phyloP scores from a whole-genome alignment of 2,888 invertebrate genomes.

The Diaprepes abbreviatus region DNA sequence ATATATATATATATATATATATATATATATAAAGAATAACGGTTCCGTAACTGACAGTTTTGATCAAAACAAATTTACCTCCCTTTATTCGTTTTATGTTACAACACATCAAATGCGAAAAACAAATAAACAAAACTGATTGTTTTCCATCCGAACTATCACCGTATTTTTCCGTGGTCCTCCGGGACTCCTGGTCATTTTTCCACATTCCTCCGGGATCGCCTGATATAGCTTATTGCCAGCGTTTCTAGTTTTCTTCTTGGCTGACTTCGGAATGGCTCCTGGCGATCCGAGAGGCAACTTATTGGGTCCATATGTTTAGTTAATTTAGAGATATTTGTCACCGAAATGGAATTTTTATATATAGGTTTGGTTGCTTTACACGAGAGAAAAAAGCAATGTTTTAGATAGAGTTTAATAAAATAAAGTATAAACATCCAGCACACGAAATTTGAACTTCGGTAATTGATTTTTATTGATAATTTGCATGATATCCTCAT shows the following conservation, averaged over 20 bases:
- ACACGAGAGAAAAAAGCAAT: no score
- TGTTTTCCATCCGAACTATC: slow-evolving; percentile 46
- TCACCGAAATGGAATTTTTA: slow-evolving; percentile 35
- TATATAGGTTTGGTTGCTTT: background rate
- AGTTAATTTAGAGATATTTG: slow-evolving; percentile 32
- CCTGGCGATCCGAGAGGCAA: slow-evolving; percentile 33
- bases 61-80: no score
- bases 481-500: no score
- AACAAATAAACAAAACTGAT: slow-evolving; percentile 41
- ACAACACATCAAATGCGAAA: background rate
- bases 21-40: no score
- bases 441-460: no score
- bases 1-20: no score
- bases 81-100: background rate
- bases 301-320: slow-evolving; percentile 49
- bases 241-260: slow-evolving; percentile 48
- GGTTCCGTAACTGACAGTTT: no score
- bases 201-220: slow-evolving; percentile 45
- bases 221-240: slow-evolving; percentile 45
- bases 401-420: no score
- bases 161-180: slow-evolving; percentile 42
- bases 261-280: slow-evolving; percentile 43
- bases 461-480: no score
- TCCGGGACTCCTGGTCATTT: slow-evolving; percentile 44
- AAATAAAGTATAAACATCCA: no score